These are phyloP conservation scores for Sitodiplosis mosellana DNA, from an alignment of 1,140 invertebrate species.

Conservation along the genomic window DNA sequence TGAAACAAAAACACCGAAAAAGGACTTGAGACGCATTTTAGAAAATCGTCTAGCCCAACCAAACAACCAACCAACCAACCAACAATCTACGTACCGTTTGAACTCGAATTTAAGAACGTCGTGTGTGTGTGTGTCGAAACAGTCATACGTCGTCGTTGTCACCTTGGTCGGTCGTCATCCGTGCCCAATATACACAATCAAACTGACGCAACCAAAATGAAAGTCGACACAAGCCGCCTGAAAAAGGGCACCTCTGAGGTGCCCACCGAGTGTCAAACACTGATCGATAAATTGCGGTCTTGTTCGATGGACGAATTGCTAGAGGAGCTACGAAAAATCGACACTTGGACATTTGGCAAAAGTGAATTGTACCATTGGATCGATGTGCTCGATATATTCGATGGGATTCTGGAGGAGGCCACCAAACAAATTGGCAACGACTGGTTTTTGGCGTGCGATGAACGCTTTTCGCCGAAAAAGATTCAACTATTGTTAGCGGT, in stretches of 20 bases:
- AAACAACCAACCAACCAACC: no score
- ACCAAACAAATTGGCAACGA: conserved; percentile 42
- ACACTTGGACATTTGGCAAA: conserved; percentile 78
- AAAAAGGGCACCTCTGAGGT: conserved; percentile 80
- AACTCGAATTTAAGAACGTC: no score
- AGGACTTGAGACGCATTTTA: no score
- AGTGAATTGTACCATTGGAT: conserved; percentile 85
- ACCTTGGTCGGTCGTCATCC: no score
- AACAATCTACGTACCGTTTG: no score
- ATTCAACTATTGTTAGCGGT: conserved; percentile 60
- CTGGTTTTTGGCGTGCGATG: conserved; percentile 65
- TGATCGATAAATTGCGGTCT: conserved; percentile 59
- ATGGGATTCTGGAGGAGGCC: conserved; percentile 60
- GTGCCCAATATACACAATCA: no score
- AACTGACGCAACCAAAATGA: conserved; percentile 38
- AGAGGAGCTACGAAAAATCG: conserved; percentile 52
- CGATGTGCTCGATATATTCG: conserved; percentile 69
- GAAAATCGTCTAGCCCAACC: no score
- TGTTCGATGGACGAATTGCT: conserved; percentile 52
- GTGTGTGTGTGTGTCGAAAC: no score
- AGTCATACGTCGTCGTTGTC: no score
- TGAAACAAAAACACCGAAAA: no score
- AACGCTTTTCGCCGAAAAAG: conserved; percentile 44
- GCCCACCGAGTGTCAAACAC: conserved; percentile 61
- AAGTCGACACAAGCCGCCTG: conserved; percentile 68